Percentiles rank a stretch among this genome's conserved stretches.
These are phyloP conservation scores for Spea hammondii DNA, from an alignment of 2,797 vertebrate genomes.

Conservation along the genomic window DNA sequence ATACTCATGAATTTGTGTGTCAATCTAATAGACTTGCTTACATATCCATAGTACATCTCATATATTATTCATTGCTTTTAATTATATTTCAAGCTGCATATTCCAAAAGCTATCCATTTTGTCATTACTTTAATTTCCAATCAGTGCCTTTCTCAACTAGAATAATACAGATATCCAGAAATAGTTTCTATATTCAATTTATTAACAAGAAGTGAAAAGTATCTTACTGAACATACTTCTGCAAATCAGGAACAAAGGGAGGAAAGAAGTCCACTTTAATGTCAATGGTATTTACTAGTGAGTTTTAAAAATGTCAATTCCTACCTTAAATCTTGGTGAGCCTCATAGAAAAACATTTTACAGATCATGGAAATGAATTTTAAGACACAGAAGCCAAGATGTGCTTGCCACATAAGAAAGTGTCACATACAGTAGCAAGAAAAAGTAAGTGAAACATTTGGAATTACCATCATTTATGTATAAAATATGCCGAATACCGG, in stretches of 20 bases:
- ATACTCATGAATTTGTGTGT: slow-evolving; percentile 16
- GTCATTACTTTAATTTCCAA: not conserved
- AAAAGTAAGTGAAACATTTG: too few relatives aligned
- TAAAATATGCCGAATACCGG: too few relatives aligned
- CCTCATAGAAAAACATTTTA: too few relatives aligned
- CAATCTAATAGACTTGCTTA: slow-evolving; percentile 9
- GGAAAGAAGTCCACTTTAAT: too few relatives aligned
- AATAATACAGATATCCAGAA: slow-evolving; percentile 1
- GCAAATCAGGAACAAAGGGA: not conserved
- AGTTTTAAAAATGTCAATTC: too few relatives aligned
- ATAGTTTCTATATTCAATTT: not conserved
- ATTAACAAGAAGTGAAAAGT: slow-evolving; percentile 3
- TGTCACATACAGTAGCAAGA: too few relatives aligned
- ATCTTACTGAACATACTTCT: slow-evolving; percentile 3
- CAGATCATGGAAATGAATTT: too few relatives aligned
- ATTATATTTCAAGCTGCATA: slow-evolving; percentile 13
- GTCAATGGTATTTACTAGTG: too few relatives aligned
- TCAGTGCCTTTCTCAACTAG: not conserved
- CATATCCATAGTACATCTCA: slow-evolving; percentile 8
- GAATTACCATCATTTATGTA: too few relatives aligned
- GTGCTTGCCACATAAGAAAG: too few relatives aligned
- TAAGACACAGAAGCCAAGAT: too few relatives aligned
- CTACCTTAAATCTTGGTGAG: too few relatives aligned
- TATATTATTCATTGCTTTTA: slow-evolving; percentile 18
- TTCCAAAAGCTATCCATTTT: slow-evolving; percentile 9